Evolutionary conservation across 2,888 invertebrate genomes (phyloP), one percentile per base, ranked within the genome.

Genomic region (Tholera decimalis): DNA sequence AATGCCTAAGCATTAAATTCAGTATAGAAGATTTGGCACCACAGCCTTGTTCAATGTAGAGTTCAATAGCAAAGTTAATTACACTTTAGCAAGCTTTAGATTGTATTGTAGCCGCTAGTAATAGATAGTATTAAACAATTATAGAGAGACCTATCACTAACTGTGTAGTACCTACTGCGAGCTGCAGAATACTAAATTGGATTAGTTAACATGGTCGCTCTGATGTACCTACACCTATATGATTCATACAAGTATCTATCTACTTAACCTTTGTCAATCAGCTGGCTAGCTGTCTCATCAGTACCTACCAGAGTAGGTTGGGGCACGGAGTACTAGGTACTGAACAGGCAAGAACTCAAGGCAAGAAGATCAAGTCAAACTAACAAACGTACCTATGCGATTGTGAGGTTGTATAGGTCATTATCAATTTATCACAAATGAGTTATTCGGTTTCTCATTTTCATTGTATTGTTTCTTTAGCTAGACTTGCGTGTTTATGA

Each of bases 281-380:
- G 49, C 49, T 64, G 62, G 63, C 47, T 22, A 28, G 22, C 35
- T 58, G 61, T 61, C 60, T 30, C 63, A 50, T 50, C 20, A 49
- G 22, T 28, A 46, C 18, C 20, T 28, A 46, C 18, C 20, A 28
- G 13, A 33, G 30, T 44, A 60, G 20, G 15, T 15, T 9, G 4
- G 7, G 20, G 20, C 3, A 8, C 8, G 15, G 18, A 54, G 15
- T n/a, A 51, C 13, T 44, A 24, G 18, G 39, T 39, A 39, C 7
- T 6, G 5, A 20, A 41, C 11, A 1, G 11, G 11, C 11, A 11
- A 44, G 44, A 8, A 6, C 15, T 44, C 7, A 9, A 7, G 15
- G 35, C 15, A 15, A 7, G 35, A 18, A 49, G 28, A 50, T 7
- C 50, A 9, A 47, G 46, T 26, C 28, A n/a, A n/a, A n/a, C n/a